phyloP scores from a whole-genome alignment of 2,888 invertebrate species.

The Melanostoma mellinum region DNA sequence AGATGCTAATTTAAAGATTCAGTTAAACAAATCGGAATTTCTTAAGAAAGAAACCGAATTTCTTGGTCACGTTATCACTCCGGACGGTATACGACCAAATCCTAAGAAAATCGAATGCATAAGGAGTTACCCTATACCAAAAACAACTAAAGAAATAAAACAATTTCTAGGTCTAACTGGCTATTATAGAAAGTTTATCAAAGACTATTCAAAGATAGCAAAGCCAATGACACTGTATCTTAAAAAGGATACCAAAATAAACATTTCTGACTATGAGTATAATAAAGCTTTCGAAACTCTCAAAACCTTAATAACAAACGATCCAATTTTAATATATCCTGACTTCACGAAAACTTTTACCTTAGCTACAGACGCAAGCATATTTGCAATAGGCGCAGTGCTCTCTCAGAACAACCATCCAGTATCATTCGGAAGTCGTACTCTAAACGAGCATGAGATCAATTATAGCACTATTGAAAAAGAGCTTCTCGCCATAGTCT shows the following conservation, averaged over 20 bases:
- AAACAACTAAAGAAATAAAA: conserved; percentile 25
- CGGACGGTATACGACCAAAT: no score
- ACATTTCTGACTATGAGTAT: not conserved
- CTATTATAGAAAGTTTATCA: conserved; percentile 17
- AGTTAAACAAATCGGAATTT: no score
- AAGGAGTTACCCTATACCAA: conserved; percentile 4
- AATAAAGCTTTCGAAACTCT: not conserved
- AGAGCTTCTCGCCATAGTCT: conserved; percentile 29
- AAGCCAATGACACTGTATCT: no score
- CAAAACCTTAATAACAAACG: not conserved
- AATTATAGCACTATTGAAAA: conserved; percentile 32
- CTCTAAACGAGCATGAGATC: conserved; percentile 19
- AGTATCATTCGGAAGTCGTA: conserved; percentile 19
- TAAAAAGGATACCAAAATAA: not conserved
- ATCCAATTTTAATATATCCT: conserved; percentile 6
- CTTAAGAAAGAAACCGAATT: no score
- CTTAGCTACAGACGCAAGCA: conserved; percentile 28
- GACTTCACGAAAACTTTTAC: conserved; percentile 32
- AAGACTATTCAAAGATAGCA: conserved; percentile 1
- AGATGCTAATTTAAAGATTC: no score
- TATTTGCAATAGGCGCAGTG: conserved; percentile 13
- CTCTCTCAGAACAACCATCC: conserved; percentile 21
- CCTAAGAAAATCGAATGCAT: no score
- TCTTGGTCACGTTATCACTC: no score
- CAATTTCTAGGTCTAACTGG: conserved; percentile 20